Percentiles rank a stretch among this genome's conserved stretches.
Conservation (phyloP, 2,113 vertebrate species). For the Hystrix cristata region DNA sequence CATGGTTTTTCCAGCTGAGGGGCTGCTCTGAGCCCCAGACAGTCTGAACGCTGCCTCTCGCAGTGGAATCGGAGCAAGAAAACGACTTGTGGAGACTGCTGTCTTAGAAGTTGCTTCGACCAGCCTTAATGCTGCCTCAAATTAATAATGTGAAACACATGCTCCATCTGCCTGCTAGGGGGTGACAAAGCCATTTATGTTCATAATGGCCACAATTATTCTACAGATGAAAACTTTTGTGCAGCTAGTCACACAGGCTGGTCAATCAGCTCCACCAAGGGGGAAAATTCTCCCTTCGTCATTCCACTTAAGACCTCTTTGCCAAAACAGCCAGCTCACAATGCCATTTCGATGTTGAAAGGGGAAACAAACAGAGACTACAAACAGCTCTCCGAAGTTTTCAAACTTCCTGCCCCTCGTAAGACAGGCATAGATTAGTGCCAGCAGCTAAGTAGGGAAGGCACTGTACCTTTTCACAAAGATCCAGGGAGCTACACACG, state of each 20-base stretch:
- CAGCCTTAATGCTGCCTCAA: not conserved
- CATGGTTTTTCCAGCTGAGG: constrained; percentile 79
- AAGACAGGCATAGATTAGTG: constrained; percentile 50
- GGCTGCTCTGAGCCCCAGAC: constrained; percentile 53
- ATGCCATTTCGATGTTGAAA: constrained; percentile 33
- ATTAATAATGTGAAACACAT: constrained; percentile 81
- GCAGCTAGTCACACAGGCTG: constrained; percentile 51
- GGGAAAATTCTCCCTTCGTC: constrained; percentile 8
- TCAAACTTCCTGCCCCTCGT: constrained; percentile 63
- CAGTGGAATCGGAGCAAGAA: constrained; percentile 58
- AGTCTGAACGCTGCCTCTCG: constrained; percentile 33
- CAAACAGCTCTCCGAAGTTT: constrained; percentile 66
- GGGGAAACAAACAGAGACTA: constrained; percentile 50
- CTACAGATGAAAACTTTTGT: constrained; percentile 70
- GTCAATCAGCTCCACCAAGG: constrained; percentile 45
- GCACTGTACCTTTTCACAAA: not conserved
- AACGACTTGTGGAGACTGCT: constrained; percentile 52
- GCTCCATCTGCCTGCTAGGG: constrained; percentile 67
- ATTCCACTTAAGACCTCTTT: constrained; percentile 14
- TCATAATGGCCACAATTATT: constrained; percentile 68
- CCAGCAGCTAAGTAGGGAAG: constrained; percentile 1
- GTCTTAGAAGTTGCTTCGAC: constrained; percentile 49
- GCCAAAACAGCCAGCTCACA: constrained; percentile 28
- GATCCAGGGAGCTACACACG: not conserved
- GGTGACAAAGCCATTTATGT: constrained; percentile 73